These are phyloP conservation scores for Hyles vespertilio DNA, from an alignment of 1,140 invertebrate species.

Conservation along the genomic window DNA sequence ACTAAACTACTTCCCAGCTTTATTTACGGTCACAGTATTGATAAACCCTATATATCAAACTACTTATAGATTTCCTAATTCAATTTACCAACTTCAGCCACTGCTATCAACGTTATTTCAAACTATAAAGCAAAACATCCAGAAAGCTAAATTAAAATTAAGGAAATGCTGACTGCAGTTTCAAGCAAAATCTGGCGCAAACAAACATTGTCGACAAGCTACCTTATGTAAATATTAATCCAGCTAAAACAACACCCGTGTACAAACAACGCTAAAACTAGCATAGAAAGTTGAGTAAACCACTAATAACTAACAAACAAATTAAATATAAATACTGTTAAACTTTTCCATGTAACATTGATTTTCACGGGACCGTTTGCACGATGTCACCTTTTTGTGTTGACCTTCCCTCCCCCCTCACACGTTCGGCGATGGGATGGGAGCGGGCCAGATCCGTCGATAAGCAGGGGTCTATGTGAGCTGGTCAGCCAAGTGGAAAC, in stretches of 20 bases:
- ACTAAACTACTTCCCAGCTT: too few species aligned
- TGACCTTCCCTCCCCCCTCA: slow-evolving; percentile 6
- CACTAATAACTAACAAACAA: slow-evolving; percentile 28
- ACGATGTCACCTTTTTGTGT: slow-evolving; percentile 9
- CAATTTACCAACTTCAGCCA: too few species aligned
- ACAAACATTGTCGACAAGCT: background rate
- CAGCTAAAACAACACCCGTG: background rate
- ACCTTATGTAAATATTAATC: background rate
- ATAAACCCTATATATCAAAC: too few species aligned
- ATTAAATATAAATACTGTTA: slow-evolving; percentile 44
- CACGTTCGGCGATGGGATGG: background rate
- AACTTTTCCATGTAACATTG: slow-evolving; percentile 33
- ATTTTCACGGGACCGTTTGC: slow-evolving; percentile 29
- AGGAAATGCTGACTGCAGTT: too few species aligned
- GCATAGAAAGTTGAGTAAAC: too few species aligned
- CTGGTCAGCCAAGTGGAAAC: slow-evolving; percentile 27
- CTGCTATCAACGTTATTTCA: too few species aligned
- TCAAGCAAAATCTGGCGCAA: too few species aligned
- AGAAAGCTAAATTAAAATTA: too few species aligned
- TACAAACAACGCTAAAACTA: too few species aligned
- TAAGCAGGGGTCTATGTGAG: slow-evolving; percentile 14
- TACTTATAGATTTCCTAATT: too few species aligned
- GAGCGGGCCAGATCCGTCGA: background rate
- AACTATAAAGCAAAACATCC: too few species aligned
- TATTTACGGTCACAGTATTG: too few species aligned